phyloP scores from a whole-genome alignment of 2,888 invertebrate species.

The Odontomyia ornata region DNA sequence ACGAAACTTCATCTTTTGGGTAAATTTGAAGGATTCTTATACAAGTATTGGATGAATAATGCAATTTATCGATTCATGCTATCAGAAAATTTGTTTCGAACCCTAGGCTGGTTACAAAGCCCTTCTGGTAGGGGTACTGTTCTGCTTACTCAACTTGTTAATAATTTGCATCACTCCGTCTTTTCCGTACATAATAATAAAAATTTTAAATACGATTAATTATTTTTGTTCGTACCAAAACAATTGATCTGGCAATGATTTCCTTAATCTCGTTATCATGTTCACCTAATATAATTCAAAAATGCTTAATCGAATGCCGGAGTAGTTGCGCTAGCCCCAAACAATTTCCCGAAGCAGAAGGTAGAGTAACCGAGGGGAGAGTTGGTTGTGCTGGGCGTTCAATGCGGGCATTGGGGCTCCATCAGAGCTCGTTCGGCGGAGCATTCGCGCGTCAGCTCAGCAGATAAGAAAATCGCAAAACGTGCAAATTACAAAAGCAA shows the following conservation, averaged over 20 bases:
- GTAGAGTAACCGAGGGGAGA: not conserved
- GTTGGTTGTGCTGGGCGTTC: not conserved
- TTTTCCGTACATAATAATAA: too few relatives aligned
- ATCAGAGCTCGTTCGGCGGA: not conserved
- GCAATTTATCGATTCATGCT: too few relatives aligned
- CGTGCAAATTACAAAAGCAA: conserved; percentile 37
- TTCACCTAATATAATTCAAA: not conserved
- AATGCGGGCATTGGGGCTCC: not conserved
- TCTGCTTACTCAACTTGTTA: too few relatives aligned
- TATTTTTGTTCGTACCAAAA: not conserved
- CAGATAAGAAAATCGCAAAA: conserved; percentile 18
- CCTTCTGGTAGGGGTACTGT: too few relatives aligned
- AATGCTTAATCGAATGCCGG: not conserved
- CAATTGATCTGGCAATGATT: not conserved
- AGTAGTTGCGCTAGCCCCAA: not conserved
- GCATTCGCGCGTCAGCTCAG: not conserved
- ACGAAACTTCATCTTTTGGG: too few relatives aligned
- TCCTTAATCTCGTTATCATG: not conserved
- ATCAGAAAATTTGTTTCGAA: too few relatives aligned
- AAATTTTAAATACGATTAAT: too few relatives aligned
- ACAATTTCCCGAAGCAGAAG: not conserved
- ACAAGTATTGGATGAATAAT: too few relatives aligned
- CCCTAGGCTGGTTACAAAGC: too few relatives aligned
- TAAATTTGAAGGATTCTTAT: too few relatives aligned
- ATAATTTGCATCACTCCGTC: too few relatives aligned